Evolutionary conservation across 2,888 invertebrate species (phyloP), one percentile per base, ranked within the genome.

Genomic region (Malachius bipustulatus): DNA sequence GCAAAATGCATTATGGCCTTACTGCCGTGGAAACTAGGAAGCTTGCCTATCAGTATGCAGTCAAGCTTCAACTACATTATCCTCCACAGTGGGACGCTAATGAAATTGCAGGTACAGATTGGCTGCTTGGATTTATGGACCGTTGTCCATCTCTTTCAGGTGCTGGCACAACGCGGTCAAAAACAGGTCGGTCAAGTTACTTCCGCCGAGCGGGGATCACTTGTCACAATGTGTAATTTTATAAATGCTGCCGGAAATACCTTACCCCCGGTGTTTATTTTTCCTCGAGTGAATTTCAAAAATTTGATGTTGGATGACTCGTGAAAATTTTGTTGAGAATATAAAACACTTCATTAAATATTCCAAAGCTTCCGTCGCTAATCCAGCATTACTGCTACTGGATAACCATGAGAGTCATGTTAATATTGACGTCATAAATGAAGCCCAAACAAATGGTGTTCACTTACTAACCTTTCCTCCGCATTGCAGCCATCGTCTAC

Each of bases 221-320:
- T n/a, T n/a, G n/a, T n/a, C n/a, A n/a, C n/a, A n/a, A n/a, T n/a
- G n/a, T n/a, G n/a, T n/a, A n/a, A n/a, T n/a, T n/a, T n/a, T n/a
- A n/a, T n/a, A n/a, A n/a, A n/a, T n/a, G n/a, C n/a, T n/a, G n/a
- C n/a, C n/a, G n/a, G n/a, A n/a, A n/a, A n/a, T n/a, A n/a, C n/a
- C n/a, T n/a, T n/a, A n/a, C n/a, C n/a, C n/a, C n/a, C n/a, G n/a
- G n/a, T n/a, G n/a, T n/a, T n/a, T n/a, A n/a, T n/a, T n/a, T n/a
- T n/a, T n/a, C n/a, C n/a, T n/a, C n/a, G n/a, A n/a, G n/a, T n/a
- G n/a, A n/a, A n/a, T n/a, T n/a, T n/a, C n/a, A n/a, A n/a, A n/a
- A n/a, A n/a, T n/a, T n/a, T n/a, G n/a, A n/a, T n/a, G 50, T 4
- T 49, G 46, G 47, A 51, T 49, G 47, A 45, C 32, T 10, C 43